These are phyloP conservation scores for Podotricha telesiphe DNA, from an alignment of 2,888 invertebrate genomes.

Conservation along the genomic window DNA sequence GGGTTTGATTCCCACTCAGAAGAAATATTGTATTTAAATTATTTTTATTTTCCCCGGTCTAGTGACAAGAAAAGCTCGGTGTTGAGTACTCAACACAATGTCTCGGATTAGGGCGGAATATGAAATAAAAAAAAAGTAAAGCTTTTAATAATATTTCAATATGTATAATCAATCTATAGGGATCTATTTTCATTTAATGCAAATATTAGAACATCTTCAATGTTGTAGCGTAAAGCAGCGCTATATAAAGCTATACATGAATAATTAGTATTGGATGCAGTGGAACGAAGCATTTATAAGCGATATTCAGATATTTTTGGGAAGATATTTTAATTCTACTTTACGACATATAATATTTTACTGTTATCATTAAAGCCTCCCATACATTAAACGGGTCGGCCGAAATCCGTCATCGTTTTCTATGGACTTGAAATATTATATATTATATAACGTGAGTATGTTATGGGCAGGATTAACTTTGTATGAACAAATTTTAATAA, in stretches of 20 bases:
- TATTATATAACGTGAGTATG: not conserved
- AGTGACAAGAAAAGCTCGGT: no score
- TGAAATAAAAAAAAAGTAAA: no score
- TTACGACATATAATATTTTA: constrained; percentile 34
- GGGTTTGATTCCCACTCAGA: no score
- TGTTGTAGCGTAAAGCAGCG: not conserved
- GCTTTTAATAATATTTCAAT: no score
- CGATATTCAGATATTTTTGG: constrained; percentile 30
- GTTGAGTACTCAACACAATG: no score
- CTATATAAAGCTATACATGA: constrained; percentile 10
- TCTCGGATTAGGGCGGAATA: no score
- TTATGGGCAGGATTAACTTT: not conserved
- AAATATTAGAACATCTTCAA: no score
- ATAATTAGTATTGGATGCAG: constrained; percentile 7
- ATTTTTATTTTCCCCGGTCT: no score
- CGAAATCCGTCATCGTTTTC: constrained; percentile 23
- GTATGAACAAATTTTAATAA: constrained; percentile 4
- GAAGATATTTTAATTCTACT: constrained; percentile 35
- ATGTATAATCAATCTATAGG: no score
- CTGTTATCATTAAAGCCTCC: constrained; percentile 27
- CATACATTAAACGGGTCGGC: constrained; percentile 21
- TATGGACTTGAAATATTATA: not conserved
- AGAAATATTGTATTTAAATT: no score
- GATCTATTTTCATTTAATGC: no score
- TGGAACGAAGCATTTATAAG: constrained; percentile 23